Conservation (phyloP, 2,113 vertebrate species). For the Pao palembangensis region DNA sequence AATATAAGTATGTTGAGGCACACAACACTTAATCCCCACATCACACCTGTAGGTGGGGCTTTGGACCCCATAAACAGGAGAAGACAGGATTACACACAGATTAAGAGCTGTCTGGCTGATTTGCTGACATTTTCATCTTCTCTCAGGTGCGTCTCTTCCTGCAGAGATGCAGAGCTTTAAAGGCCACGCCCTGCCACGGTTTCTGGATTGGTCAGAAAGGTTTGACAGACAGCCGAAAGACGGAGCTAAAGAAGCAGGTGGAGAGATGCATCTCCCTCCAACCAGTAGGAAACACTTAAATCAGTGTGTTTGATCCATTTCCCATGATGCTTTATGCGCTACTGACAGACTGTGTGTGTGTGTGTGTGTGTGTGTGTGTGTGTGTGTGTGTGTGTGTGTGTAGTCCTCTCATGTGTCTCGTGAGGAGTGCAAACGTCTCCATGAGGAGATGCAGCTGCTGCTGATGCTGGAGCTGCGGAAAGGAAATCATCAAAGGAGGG, state of each 20-base stretch:
- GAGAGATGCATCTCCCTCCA: conserved; percentile 80
- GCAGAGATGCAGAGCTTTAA: conserved; percentile 66
- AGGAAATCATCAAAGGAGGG: conserved; percentile 24
- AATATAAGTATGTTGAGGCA: not conserved
- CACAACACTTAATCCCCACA: not conserved
- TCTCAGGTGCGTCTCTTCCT: conserved; percentile 82
- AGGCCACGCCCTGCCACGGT: conserved; percentile 37
- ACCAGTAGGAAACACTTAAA: conserved; percentile 70
- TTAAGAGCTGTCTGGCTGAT: not conserved
- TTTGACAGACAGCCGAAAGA: conserved; percentile 79
- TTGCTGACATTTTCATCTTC: not conserved
- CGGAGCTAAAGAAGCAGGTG: conserved; percentile 80
- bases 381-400: not conserved
- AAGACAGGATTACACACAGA: not conserved
- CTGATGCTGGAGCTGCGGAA: conserved; percentile 35
- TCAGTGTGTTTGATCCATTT: not conserved
- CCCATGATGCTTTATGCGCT: not conserved
- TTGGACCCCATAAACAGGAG: not conserved
- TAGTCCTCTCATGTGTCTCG: conserved; percentile 27
- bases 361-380: conserved; percentile 6
- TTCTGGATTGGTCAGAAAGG: conserved; percentile 77
- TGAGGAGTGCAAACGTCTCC: conserved; percentile 41
- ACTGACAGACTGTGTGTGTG: conserved; percentile 3
- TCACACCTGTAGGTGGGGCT: no score
- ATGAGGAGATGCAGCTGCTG: conserved; percentile 57